Evolutionary conservation across 2,797 vertebrate species (phyloP), one percentile per base, ranked within the genome.

Genomic region (Luscinia luscinia): DNA sequence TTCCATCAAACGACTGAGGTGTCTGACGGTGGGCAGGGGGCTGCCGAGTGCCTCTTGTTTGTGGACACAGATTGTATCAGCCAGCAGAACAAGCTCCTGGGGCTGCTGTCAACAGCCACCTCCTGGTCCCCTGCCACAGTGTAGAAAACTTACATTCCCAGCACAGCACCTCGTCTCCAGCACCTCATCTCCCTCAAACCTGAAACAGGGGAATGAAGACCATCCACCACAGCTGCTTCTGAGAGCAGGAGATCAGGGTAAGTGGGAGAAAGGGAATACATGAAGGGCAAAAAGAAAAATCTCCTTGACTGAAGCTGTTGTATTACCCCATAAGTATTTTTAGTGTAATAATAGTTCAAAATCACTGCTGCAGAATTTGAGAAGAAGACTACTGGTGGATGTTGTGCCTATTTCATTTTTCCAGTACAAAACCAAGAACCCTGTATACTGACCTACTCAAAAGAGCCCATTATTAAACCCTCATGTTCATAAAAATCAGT

Each of bases 101-200:
- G 12, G 21, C 52, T 0, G 17, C 87, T 83, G 89, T 78, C 82
- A 93, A 43, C 79, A 94, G 72, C 28, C 82, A 72, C 27, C 94
- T 58, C 84, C 69, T 40, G 64, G 49, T 94, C 57, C 62, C 85
- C 62, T 32, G 75, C 64, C 75, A 85, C 75, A 45, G 85, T 7
- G 49, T 87, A 93, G 93, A 90, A 95, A 94, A 94, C 46, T 40
- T 30, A 5, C 9, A 89, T n/a, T 87, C 75, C 93, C 89, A 68
- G 68, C 24, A 89, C 46, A 90, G 49, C 76, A 80, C 58, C 93
- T 75, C 11, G 23, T 64, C 73, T 34, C 34, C 32, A 83, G 40
- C 69, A 69, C 79, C 69, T 91, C 82, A 84, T 48, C 58, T 75
- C 66, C 58, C 36, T 38, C 9, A 34, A 64, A 62, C 6, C 67